Percentiles rank a stretch among this genome's conserved stretches.
phyloP scores from a whole-genome alignment of 2,797 vertebrate species.

The Mionectes olivaceus region DNA sequence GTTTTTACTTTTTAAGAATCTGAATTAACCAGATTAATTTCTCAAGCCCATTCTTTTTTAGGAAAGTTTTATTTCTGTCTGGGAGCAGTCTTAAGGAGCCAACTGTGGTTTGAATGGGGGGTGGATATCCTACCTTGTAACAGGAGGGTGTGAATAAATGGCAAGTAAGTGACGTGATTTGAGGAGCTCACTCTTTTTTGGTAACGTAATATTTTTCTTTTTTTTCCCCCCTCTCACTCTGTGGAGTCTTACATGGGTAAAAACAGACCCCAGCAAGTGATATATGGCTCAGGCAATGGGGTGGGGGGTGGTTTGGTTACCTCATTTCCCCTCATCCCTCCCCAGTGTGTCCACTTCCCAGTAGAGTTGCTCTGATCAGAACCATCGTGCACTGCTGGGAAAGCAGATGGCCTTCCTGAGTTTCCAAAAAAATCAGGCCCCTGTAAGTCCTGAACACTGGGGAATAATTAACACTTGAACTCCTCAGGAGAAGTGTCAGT shows the following conservation, averaged over 20 bases:
- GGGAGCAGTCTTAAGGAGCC: not conserved
- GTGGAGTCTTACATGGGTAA: not conserved
- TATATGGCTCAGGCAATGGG: accelerated
- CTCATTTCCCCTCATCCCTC: not conserved
- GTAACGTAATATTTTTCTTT: not conserved
- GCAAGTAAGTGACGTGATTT: not conserved
- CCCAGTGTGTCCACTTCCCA: not conserved
- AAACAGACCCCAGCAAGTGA: not conserved
- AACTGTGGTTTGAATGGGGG: not conserved
- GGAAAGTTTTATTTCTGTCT: not conserved
- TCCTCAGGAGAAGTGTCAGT: not conserved
- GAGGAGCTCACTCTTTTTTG: not conserved
- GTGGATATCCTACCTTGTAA: not conserved
- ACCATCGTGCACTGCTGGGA: not conserved
- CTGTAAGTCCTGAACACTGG: not conserved
- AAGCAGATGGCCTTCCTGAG: slow-evolving; percentile 51
- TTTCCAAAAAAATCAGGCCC: not conserved
- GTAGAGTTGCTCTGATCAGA: not conserved
- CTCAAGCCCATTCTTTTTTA: not conserved
- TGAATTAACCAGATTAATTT: not conserved
- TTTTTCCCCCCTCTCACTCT: too few species aligned
- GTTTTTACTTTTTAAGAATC: not conserved
- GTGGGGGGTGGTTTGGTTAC: not conserved
- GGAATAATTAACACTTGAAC: slow-evolving; percentile 29
- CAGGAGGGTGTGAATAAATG: not conserved